These are phyloP conservation scores for Odontomyia ornata DNA, from an alignment of 2,888 invertebrate species.

Conservation along the genomic window DNA sequence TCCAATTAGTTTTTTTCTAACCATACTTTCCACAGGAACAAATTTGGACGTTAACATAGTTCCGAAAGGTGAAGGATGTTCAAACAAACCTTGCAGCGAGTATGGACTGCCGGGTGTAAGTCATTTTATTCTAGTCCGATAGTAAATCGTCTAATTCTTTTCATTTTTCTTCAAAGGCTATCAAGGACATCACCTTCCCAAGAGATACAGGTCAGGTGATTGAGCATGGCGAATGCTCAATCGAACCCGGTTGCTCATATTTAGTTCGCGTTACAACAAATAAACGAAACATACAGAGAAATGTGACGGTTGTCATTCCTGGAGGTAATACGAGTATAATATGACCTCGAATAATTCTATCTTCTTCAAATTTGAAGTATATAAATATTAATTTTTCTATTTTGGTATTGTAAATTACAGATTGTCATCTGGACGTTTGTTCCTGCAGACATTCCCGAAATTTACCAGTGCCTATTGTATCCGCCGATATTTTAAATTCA, in stretches of 20 bases:
- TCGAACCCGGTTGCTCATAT: constrained; percentile 59
- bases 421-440: constrained; percentile 57
- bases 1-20: not conserved
- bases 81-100: constrained; percentile 57
- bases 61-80: constrained; percentile 49
- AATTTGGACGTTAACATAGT: constrained; percentile 58
- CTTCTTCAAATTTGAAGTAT: not conserved
- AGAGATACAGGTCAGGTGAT: constrained; percentile 54
- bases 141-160: too few species aligned
- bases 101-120: constrained; percentile 54
- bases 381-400: not conserved
- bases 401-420: constrained; percentile 50
- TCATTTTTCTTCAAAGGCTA: not conserved
- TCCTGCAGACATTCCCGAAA: constrained; percentile 55
- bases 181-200: constrained; percentile 53
- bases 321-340: constrained; percentile 52
- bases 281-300: constrained; percentile 54
- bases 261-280: constrained; percentile 56
- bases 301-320: constrained; percentile 54
- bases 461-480: constrained; percentile 55
- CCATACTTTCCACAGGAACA: constrained; percentile 53
- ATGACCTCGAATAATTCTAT: not conserved
- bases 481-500: constrained; percentile 53
- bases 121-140: not conserved
- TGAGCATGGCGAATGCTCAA: constrained; percentile 58